These are phyloP conservation scores for Gobiocypris rarus DNA, from an alignment of 2,113 vertebrate species.

Conservation along the genomic window DNA sequence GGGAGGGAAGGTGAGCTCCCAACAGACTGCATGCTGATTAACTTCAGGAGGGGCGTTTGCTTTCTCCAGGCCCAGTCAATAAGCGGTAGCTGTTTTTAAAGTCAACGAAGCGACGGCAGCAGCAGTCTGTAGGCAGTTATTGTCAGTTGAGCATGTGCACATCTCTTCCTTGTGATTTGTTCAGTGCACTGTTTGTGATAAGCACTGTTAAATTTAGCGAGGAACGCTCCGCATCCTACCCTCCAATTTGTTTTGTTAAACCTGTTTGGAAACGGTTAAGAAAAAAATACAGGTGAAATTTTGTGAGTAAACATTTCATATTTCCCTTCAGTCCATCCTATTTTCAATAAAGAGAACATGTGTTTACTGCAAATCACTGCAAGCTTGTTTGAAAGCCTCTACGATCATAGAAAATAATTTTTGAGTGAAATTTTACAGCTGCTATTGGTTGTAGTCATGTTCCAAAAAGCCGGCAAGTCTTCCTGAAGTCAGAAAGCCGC, in stretches of 20 bases:
- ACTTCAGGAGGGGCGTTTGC: conserved; percentile 51
- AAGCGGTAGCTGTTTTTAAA: conserved; percentile 52
- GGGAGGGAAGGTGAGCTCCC: conserved; percentile 53
- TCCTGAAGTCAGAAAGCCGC: neutral
- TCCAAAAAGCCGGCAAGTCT: neutral
- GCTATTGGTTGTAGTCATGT: neutral
- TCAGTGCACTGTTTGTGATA: conserved; percentile 8
- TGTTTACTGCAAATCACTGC: conserved; percentile 10
- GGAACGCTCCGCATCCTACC: conserved; percentile 3
- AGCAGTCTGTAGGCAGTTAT: conserved; percentile 47
- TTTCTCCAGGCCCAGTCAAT: conserved; percentile 56
- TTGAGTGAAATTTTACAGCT: neutral
- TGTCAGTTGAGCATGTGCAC: conserved; percentile 56
- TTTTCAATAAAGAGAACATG: conserved; percentile 1
- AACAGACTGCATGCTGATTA: conserved; percentile 57
- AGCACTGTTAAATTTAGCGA: conserved; percentile 18
- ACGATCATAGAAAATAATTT: neutral
- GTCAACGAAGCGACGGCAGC: conserved; percentile 34
- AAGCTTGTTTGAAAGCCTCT: neutral
- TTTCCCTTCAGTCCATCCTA: neutral
- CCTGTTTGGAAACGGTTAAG: conserved; percentile 19
- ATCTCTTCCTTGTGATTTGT: conserved; percentile 39
- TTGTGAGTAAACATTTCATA: neutral
- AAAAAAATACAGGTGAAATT: conserved; percentile 8
- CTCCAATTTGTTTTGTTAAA: conserved; percentile 27